Evolutionary conservation across 2,888 invertebrate species (phyloP).

Genomic region (Meliscaeva auricollis): DNA sequence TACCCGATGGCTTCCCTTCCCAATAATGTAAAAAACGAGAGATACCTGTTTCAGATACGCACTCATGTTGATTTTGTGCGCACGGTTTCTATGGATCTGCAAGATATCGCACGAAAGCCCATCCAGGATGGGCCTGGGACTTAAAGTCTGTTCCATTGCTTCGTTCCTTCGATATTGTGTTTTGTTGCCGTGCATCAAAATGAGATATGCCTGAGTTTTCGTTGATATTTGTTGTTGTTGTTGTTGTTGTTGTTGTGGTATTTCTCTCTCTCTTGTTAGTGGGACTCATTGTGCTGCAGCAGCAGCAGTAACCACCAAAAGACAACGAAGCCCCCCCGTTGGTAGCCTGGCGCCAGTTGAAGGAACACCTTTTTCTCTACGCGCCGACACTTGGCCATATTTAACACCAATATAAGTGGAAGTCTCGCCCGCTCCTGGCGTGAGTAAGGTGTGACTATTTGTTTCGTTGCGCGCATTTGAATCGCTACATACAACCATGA

Average conservation of each 20-base stretch:
- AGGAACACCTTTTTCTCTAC: slow-evolving; percentile 69
- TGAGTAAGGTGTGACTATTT: slow-evolving; percentile 73
- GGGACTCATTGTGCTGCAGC: slow-evolving; percentile 42
- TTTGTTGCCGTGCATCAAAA: slow-evolving; percentile 59
- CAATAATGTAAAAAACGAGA: slow-evolving; percentile 15
- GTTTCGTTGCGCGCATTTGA: slow-evolving; percentile 64
- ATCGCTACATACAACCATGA: slow-evolving; percentile 33
- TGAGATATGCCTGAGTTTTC: slow-evolving; percentile 42
- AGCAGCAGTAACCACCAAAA: neutral
- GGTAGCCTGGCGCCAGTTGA: slow-evolving; percentile 74
- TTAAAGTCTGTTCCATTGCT: slow-evolving; percentile 36
- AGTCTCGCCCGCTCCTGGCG: slow-evolving; percentile 50
- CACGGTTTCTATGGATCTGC: slow-evolving; percentile 60
- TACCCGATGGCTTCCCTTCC: slow-evolving; percentile 30
- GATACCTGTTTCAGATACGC: slow-evolving; percentile 74
- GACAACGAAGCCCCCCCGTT: slow-evolving; percentile 56
- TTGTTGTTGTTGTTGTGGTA: neutral
- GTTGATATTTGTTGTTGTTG: neutral
- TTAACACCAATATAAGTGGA: slow-evolving; percentile 74
- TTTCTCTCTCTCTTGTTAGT: slow-evolving; percentile 5
- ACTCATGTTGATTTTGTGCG: slow-evolving; percentile 69
- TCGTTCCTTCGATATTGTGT: slow-evolving; percentile 10
- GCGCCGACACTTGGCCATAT: slow-evolving; percentile 73
- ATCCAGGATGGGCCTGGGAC: slow-evolving; percentile 24
- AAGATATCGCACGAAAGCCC: slow-evolving; percentile 61